Conservation (phyloP, 2,113 vertebrate genomes). For the Boulengeromyrus knoepffleri region DNA sequence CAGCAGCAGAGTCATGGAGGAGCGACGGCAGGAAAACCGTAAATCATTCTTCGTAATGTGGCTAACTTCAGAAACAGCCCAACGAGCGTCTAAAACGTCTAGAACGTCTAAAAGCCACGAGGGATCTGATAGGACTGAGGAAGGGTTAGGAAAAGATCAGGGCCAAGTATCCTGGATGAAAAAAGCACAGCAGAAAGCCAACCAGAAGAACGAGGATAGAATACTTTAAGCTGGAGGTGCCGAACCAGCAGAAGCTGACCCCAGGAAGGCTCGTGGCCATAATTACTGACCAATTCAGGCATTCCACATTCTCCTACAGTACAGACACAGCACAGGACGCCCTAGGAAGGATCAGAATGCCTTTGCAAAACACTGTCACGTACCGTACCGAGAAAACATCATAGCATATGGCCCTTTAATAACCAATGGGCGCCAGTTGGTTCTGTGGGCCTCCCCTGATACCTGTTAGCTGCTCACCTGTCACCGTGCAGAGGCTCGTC, state of each 20-base stretch:
- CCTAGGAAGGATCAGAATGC: neutral
- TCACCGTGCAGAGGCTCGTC: neutral
- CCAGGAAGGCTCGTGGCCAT: neutral
- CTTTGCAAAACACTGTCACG: neutral
- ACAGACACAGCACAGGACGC: neutral
- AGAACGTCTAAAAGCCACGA: neutral
- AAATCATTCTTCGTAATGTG: neutral
- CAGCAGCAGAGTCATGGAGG: neutral
- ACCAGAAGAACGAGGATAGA: neutral
- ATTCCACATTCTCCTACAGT: neutral
- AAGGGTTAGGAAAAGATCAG: neutral
- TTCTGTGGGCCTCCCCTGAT: neutral
- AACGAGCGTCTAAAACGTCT: neutral
- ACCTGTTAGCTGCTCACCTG: constrained; percentile 2
- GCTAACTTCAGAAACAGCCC: neutral
- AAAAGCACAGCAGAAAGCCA: neutral
- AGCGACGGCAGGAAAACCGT: neutral
- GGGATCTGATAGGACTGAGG: neutral
- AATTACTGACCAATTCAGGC: neutral
- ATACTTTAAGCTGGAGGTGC: neutral
- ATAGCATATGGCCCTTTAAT: neutral
- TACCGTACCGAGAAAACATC: neutral
- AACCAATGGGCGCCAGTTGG: neutral
- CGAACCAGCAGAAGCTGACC: neutral
- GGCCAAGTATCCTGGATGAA: neutral